A percentile compares a stretch with the other conserved stretches of the same genome.
Evolutionary conservation across 2,888 invertebrate species (phyloP).

Genomic region (Calephelis perditalis): DNA sequence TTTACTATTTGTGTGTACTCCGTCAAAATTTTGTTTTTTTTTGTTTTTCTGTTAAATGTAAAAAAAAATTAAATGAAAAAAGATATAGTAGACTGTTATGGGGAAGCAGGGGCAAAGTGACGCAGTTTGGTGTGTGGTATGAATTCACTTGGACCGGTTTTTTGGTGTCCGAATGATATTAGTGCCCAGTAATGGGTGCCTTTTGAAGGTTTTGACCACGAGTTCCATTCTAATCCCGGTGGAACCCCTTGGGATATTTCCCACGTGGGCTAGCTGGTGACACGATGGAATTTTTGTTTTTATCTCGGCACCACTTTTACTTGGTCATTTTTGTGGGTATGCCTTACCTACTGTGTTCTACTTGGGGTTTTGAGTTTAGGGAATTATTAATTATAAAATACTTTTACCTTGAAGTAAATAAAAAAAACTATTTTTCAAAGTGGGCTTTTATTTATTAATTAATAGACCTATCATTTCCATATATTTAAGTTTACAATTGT

Average conservation of each 20-base stretch:
- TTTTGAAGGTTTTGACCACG: slow-evolving; percentile 13
- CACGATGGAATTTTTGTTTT: slow-evolving; percentile 24
- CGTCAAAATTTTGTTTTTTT: too few relatives aligned
- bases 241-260: slow-evolving; percentile 30
- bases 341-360: slow-evolving; percentile 28
- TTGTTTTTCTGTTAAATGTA: background rate
- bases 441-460: slow-evolving; percentile 10
- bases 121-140: slow-evolving; percentile 23
- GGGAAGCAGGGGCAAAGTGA: slow-evolving; percentile 20
- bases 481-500: too few relatives aligned
- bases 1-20: too few relatives aligned
- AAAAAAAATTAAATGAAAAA: background rate
- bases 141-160: slow-evolving; percentile 25
- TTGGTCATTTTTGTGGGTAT: slow-evolving; percentile 24
- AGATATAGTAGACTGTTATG: slow-evolving; percentile 13
- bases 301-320: slow-evolving; percentile 25
- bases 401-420: slow-evolving; percentile 21
- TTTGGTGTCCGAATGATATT: slow-evolving; percentile 24
- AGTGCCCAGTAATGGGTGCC: slow-evolving; percentile 19
- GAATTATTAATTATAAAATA: background rate
- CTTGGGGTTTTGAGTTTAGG: slow-evolving; percentile 28
- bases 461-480: too few relatives aligned
- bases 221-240: slow-evolving; percentile 19
- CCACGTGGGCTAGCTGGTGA: slow-evolving; percentile 35
- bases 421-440: slow-evolving; percentile 21